Conservation (phyloP, 2,888 invertebrate genomes). For the Mesorhabditis belari region DNA sequence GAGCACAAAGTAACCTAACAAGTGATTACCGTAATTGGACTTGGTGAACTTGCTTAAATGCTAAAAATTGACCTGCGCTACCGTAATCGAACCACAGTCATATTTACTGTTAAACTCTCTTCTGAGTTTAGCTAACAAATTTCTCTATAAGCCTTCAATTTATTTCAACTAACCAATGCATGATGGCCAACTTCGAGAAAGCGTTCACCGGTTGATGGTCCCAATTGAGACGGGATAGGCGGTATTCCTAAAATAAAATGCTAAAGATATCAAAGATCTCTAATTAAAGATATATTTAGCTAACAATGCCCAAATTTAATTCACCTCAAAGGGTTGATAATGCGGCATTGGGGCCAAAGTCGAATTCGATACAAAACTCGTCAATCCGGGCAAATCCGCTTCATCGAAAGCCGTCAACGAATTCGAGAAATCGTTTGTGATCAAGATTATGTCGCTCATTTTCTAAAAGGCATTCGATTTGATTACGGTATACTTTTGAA, state of each 20-base stretch:
- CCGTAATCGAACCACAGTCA: too few species aligned
- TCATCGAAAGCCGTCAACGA: background rate
- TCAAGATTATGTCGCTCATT: background rate
- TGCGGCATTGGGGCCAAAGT: background rate
- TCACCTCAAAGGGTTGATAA: background rate
- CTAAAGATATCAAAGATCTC: too few species aligned
- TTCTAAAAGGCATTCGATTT: too few species aligned
- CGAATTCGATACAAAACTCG: background rate
- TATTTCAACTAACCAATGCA: background rate
- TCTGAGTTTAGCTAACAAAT: too few species aligned
- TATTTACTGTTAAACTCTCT: too few species aligned
- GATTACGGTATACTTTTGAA: too few species aligned
- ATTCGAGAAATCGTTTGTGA: background rate
- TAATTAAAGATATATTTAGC: too few species aligned
- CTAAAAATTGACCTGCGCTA: too few species aligned
- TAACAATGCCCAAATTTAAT: background rate
- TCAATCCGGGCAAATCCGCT: background rate
- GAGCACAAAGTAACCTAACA: too few species aligned
- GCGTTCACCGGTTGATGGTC: background rate
- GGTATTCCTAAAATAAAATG: background rate
- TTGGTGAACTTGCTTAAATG: too few species aligned
- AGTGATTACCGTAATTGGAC: too few species aligned
- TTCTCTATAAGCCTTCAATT: too few species aligned
- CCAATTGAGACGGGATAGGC: background rate
- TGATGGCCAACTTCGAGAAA: background rate